Conservation (phyloP, 2,888 invertebrate genomes). For the Aleiodes testaceus region DNA sequence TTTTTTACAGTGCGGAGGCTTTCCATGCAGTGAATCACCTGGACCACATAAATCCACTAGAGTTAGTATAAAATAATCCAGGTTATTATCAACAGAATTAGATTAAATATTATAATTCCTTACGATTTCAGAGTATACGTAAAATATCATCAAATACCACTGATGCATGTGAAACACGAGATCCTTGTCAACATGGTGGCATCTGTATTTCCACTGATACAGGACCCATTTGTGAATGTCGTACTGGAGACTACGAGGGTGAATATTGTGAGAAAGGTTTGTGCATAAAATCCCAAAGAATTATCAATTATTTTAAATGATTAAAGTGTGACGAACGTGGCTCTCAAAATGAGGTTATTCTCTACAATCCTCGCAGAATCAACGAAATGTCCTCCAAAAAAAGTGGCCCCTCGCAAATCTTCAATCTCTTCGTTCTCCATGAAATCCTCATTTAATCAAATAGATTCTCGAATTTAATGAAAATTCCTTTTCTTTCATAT, state of each 20-base stretch:
- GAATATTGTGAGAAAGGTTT: slow-evolving; percentile 95
- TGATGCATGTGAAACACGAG: slow-evolving; percentile 89
- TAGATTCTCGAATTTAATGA: too few relatives aligned
- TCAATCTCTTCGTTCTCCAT: too few relatives aligned
- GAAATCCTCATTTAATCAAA: too few relatives aligned
- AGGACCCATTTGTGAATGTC: slow-evolving; percentile 96
- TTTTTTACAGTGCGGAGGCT: slow-evolving; percentile 67
- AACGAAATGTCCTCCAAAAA: too few relatives aligned
- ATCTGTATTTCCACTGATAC: slow-evolving; percentile 96
- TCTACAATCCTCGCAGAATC: too few relatives aligned
- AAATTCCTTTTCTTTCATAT: slow-evolving; percentile 47
- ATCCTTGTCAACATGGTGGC: slow-evolving; percentile 96
- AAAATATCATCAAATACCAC: slow-evolving; percentile 79
- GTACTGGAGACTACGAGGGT: slow-evolving; percentile 94
- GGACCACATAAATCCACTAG: slow-evolving; percentile 65
- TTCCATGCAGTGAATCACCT: slow-evolving; percentile 63
- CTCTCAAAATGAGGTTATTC: too few relatives aligned
- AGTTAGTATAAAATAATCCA: slow-evolving; percentile 58
- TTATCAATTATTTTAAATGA: too few relatives aligned
- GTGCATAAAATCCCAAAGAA: too few relatives aligned
- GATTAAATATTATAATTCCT: slow-evolving; percentile 6
- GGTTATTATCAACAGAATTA: background rate
- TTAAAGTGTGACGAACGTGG: too few relatives aligned
- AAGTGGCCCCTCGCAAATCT: background rate
- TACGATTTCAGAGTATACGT: slow-evolving; percentile 72